Evolutionary conservation across 2,113 vertebrate species (phyloP).

Genomic region (Aleadryas rufinucha): DNA sequence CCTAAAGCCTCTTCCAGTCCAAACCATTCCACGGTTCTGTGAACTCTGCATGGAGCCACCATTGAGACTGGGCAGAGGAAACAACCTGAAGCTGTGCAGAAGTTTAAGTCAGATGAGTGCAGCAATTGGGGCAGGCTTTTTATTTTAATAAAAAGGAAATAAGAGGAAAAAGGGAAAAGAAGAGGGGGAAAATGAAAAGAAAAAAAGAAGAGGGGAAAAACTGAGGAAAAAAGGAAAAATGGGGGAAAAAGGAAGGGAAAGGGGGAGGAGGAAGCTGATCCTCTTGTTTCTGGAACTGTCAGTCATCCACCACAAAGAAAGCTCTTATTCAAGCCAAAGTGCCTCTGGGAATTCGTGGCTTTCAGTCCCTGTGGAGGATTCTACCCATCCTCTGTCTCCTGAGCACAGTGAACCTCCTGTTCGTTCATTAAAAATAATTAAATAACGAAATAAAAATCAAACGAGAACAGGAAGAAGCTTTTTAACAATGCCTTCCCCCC

Average conservation of each 20-base stretch:
- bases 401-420: not conserved
- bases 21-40: not conserved
- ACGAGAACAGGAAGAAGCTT: not conserved
- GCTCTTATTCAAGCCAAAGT: not conserved
- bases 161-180: rapidly evolving
- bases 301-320: not conserved
- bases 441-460: not conserved
- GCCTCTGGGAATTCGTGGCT: not conserved
- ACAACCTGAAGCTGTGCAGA: not conserved
- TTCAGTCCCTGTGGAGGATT: not conserved
- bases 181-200: rapidly evolving
- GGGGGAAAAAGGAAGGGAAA: rapidly evolving
- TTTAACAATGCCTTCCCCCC: not conserved
- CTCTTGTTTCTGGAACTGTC: not conserved
- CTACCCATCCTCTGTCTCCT: not conserved
- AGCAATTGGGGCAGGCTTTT: not conserved
- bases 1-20: not conserved
- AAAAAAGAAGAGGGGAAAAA: rapidly evolving
- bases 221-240: not conserved
- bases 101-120: not conserved
- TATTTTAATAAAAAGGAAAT: rapidly evolving
- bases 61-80: not conserved
- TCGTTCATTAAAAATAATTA: constrained; percentile 7
- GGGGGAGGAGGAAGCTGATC: not conserved
- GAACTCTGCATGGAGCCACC: not conserved